Base-by-base conservation (phyloP, 2,797 vertebrate species). In the Podarcis siculus region DNA sequence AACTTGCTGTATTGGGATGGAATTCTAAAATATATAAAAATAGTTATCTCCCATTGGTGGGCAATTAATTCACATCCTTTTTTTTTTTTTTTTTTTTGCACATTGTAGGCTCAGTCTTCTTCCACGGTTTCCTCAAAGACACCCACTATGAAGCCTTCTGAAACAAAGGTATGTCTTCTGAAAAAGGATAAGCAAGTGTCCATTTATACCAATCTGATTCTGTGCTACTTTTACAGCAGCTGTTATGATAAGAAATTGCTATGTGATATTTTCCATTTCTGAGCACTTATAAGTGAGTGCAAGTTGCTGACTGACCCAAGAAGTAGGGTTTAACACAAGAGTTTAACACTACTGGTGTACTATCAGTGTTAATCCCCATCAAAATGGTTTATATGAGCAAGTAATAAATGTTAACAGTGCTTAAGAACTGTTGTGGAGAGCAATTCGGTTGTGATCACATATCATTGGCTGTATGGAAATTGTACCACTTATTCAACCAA, bases 131-230 rank as follows among this genome's bases (percentile, higher is more conserved):
- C 85, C 72, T 69, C 93, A 88, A 94, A 93, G 77, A 0, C 90
- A 61, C 76, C 75, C 87, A 87, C 86, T 5, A 95, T 95, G 96
- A 95, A 96, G 83, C 90, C 96, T 12, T 92, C 94, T 88, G 96
- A 95, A 92, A 75, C 92, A 75, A 96, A 94, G 96, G 97, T 97
- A 95, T 55, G 83, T 77, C 71, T 89, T 35, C 25, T 81, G 2
- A 79, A 35, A 89, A 45, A 1, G 61, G 2, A 79, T 64, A 30
- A 75, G 37, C 7, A 32, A 76, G 13, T 30, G 2, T 27, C 66
- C 27, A 37, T 30, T 73, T 32, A 8, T 69, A 39, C n/a, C 69
- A 27, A 32, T 27, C 21, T 61, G 15, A 37, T 55, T 64, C 61
- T 64, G 49, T 21, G 6, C 3, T 67, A 25, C 12, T 69, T 42